A percentile compares a stretch with the other conserved stretches of the same genome.
These are phyloP conservation scores for Ancistrus triradiatus DNA, from an alignment of 2,113 vertebrate species.

Conservation along the genomic window DNA sequence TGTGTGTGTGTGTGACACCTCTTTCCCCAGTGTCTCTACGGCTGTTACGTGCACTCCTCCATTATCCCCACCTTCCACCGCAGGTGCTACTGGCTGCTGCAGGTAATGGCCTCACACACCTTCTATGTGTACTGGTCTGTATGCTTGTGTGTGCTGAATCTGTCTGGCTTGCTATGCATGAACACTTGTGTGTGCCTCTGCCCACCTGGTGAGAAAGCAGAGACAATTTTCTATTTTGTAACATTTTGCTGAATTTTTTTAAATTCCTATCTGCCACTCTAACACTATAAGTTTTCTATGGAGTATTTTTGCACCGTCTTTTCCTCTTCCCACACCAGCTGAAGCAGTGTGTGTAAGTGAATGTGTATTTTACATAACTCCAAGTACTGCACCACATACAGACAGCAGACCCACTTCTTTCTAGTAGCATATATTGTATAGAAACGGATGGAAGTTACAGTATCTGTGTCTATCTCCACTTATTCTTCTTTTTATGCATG, in stretches of 20 bases:
- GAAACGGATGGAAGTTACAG: constrained; percentile 53
- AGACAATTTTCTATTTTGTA: constrained; percentile 12
- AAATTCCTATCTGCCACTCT: constrained; percentile 6
- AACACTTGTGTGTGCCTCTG: constrained; percentile 16
- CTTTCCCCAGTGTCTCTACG: constrained; percentile 91
- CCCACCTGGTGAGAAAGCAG: background rate
- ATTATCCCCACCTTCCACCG: constrained; percentile 99
- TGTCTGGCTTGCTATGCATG: background rate
- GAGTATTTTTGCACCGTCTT: background rate
- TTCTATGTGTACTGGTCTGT: constrained; percentile 36
- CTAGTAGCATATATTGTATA: constrained; percentile 43
- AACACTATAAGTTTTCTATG: background rate
- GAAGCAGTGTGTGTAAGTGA: background rate
- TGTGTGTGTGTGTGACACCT: too few relatives aligned
- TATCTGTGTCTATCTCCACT: constrained; percentile 54
- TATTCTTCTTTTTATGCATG: constrained; percentile 57
- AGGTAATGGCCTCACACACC: constrained; percentile 77
- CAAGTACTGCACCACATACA: constrained; percentile 49
- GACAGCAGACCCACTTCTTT: constrained; percentile 48
- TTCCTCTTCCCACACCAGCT: constrained; percentile 22
- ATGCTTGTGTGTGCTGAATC: constrained; percentile 8
- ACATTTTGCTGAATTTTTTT: constrained; percentile 14
- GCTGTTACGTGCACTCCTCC: constrained; percentile 98
- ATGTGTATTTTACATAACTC: constrained; percentile 11
- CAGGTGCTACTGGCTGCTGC: constrained; percentile 99